These are phyloP conservation scores for Hippolais icterina DNA, from an alignment of 2,113 vertebrate species.

Conservation along the genomic window DNA sequence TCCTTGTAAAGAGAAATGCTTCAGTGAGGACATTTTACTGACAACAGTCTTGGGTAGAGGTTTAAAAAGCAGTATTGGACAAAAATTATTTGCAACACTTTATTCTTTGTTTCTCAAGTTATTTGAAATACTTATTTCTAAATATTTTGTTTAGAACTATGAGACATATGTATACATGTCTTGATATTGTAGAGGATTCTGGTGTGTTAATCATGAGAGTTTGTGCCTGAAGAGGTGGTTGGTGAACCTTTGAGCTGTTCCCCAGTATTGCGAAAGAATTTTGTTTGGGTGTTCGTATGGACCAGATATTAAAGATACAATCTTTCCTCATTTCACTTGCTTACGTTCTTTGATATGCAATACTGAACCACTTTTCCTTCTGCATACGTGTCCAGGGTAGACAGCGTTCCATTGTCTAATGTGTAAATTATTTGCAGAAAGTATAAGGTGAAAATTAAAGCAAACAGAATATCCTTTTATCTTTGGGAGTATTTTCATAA, in stretches of 20 bases:
- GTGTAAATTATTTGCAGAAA: not conserved
- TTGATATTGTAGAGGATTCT: not conserved
- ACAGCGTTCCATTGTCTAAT: constrained; percentile 6
- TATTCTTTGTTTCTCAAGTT: not conserved
- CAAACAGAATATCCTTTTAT: not conserved
- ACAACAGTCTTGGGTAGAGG: not conserved
- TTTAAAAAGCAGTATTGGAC: not conserved
- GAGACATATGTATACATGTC: too few species aligned
- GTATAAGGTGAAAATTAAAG: not conserved
- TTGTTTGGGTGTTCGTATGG: not conserved
- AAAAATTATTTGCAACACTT: not conserved
- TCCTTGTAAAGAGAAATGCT: not conserved
- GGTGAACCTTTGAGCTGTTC: constrained; percentile 2
- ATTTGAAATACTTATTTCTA: not conserved
- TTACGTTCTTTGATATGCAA: not conserved
- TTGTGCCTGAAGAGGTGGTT: not conserved
- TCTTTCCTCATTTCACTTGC: constrained; percentile 19
- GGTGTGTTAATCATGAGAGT: not conserved
- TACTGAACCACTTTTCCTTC: constrained; percentile 20
- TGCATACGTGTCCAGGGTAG: not conserved
- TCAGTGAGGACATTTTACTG: not conserved
- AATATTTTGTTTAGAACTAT: not conserved
- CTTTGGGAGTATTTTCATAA: not conserved
- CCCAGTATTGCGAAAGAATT: not conserved
- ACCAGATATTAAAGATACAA: not conserved